These are phyloP conservation scores for Formica selysi DNA, from an alignment of 1,140 invertebrate species.

Conservation along the genomic window DNA sequence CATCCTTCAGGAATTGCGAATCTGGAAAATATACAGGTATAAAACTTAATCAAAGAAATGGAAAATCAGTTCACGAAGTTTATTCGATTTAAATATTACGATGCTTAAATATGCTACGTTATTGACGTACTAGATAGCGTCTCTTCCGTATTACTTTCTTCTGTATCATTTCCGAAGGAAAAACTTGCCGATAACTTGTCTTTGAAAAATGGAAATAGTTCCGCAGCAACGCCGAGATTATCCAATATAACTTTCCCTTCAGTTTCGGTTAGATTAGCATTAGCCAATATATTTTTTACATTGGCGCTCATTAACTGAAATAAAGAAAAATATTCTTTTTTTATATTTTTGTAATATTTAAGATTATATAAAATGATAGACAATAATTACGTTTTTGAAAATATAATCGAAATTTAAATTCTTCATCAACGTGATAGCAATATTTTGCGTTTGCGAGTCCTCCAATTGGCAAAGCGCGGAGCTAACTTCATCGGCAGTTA, in stretches of 20 bases:
- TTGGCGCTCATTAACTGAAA: conserved; percentile 83
- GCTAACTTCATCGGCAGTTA: conserved; percentile 81
- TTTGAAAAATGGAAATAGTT: conserved; percentile 84
- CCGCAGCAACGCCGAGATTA: conserved; percentile 83
- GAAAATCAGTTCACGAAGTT: neutral
- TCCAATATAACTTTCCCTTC: conserved; percentile 85
- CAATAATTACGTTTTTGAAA: conserved; percentile 84
- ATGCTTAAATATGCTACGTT: neutral
- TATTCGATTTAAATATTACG: conserved; percentile 11
- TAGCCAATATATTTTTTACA: conserved; percentile 85
- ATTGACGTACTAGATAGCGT: conserved; percentile 71
- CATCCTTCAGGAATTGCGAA: conserved; percentile 85
- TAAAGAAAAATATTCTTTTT: neutral
- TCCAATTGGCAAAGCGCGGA: conserved; percentile 85
- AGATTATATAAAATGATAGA: neutral
- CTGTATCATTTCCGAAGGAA: conserved; percentile 11
- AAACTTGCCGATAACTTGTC: conserved; percentile 77
- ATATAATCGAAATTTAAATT: conserved; percentile 87
- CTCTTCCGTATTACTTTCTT: conserved; percentile 27
- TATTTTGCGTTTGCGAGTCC: conserved; percentile 82
- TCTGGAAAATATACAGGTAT: conserved; percentile 56
- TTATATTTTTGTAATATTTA: neutral
- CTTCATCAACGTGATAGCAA: conserved; percentile 84
- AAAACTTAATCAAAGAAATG: neutral
- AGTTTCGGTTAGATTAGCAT: conserved; percentile 85